A percentile compares a stretch with the other conserved stretches of the same genome.
phyloP scores from a whole-genome alignment of 2,888 invertebrate species.

The Amorpha juglandis region DNA sequence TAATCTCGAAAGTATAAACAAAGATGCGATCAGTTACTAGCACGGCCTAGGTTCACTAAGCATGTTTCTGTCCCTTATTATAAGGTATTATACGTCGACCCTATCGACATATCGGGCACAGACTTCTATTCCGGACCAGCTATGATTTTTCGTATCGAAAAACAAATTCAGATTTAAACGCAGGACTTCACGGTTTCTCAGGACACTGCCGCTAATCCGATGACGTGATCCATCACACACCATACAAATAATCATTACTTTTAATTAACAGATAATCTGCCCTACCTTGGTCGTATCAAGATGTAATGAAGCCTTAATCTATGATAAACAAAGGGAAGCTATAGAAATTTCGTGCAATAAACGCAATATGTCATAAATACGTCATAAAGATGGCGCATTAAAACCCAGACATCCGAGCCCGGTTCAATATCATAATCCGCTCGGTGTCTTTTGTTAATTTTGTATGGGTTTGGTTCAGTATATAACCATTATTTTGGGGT shows the following conservation, averaged over 20 bases:
- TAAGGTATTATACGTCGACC: too few relatives aligned
- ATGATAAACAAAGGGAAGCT: conserved; percentile 35
- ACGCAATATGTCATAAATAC: conserved; percentile 53
- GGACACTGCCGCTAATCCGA: too few relatives aligned
- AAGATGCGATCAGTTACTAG: too few relatives aligned
- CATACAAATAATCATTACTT: not conserved
- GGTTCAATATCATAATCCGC: conserved; percentile 30
- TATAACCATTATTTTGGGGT: too few relatives aligned
- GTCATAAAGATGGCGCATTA: conserved; percentile 57
- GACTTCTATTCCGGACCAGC: too few relatives aligned
- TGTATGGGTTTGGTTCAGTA: conserved; percentile 17
- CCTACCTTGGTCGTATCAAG: not conserved
- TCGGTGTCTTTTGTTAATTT: conserved; percentile 30
- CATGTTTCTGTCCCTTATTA: too few relatives aligned
- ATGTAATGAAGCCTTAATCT: conserved; percentile 24
- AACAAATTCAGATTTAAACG: too few relatives aligned
- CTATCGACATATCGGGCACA: too few relatives aligned
- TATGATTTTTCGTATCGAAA: too few relatives aligned
- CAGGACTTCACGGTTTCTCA: too few relatives aligned
- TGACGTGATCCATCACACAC: not conserved
- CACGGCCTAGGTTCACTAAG: too few relatives aligned
- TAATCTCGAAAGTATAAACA: too few relatives aligned
- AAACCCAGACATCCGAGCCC: conserved; percentile 42
- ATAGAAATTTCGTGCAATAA: conserved; percentile 38
- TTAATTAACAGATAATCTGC: not conserved